A percentile compares a stretch with the other conserved stretches of the same genome.
Evolutionary conservation across 1,140 invertebrate species (phyloP).

Genomic region (Magallana ariakensis): DNA sequence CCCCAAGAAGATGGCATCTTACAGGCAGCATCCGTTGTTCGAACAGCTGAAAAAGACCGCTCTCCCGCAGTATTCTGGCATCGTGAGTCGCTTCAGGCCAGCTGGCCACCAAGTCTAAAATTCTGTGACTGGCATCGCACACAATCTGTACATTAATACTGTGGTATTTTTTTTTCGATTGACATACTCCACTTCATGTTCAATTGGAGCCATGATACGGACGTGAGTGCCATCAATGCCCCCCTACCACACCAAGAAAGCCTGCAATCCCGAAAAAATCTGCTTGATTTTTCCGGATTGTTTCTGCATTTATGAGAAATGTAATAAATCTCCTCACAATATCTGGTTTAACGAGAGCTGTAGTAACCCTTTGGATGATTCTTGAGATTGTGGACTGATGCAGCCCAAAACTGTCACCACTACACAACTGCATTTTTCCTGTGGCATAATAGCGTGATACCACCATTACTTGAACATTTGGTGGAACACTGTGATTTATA

Average conservation of each 20-base stretch:
- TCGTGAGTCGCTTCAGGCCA: constrained; percentile 43
- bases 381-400: no score
- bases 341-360: no score
- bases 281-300: no score
- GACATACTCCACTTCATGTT: constrained; percentile 79
- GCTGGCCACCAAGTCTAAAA: constrained; percentile 42
- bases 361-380: no score
- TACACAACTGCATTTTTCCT: no score
- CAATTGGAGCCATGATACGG: constrained; percentile 78
- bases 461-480: no score
- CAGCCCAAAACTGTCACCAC: no score
- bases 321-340: no score
- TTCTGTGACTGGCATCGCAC: constrained; percentile 40
- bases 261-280: constrained; percentile 19
- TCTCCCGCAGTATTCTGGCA: constrained; percentile 36
- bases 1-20: constrained; percentile 44
- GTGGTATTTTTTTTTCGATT: constrained; percentile 82
- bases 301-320: no score
- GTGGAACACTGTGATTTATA: no score
- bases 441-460: no score
- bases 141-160: constrained; percentile 65
- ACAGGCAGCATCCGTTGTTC: neutral
- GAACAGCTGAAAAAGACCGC: constrained; percentile 5
- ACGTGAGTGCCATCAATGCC: constrained; percentile 82
- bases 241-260: constrained; percentile 80